Percentiles rank a stretch among this genome's conserved stretches.
Evolutionary conservation across 2,888 invertebrate genomes (phyloP).

Genomic region (Campaea margaritaria): DNA sequence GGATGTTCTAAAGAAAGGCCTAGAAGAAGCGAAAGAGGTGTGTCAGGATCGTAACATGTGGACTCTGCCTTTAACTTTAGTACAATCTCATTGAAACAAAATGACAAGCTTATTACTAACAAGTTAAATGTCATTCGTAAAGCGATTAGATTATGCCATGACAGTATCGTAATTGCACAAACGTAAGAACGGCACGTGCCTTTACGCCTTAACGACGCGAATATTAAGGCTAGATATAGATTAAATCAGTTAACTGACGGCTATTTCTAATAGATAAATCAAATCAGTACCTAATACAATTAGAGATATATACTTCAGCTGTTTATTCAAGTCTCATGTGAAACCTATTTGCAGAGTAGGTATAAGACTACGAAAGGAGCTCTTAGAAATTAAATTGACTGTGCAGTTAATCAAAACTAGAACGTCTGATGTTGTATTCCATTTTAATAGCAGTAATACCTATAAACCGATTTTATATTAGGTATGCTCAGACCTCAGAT

Average conservation of each 20-base stretch:
- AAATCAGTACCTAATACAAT: background rate
- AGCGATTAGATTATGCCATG: conserved; percentile 42
- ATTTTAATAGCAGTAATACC: background rate
- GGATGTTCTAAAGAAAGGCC: too few relatives aligned
- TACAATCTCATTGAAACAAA: background rate
- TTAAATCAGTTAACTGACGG: conserved; percentile 46
- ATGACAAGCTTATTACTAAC: background rate
- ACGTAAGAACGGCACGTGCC: conserved; percentile 49
- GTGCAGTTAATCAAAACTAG: too few relatives aligned
- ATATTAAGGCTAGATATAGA: conserved; percentile 57
- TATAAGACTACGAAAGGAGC: too few relatives aligned
- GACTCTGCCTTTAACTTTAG: too few relatives aligned
- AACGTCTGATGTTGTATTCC: too few relatives aligned
- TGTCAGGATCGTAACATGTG: too few relatives aligned
- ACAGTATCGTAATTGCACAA: conserved; percentile 53
- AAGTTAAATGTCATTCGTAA: conserved; percentile 30
- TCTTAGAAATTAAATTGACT: too few relatives aligned
- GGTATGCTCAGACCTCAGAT: conserved; percentile 2
- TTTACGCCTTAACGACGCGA: conserved; percentile 44
- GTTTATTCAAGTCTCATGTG: too few relatives aligned
- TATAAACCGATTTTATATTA: conserved; percentile 5
- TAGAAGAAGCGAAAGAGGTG: too few relatives aligned
- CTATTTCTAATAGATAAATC: conserved; percentile 34
- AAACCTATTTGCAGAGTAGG: too few relatives aligned
- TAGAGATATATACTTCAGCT: background rate